Conservation (phyloP, 2,113 vertebrate genomes). For the Rhodinocichla rosea region DNA sequence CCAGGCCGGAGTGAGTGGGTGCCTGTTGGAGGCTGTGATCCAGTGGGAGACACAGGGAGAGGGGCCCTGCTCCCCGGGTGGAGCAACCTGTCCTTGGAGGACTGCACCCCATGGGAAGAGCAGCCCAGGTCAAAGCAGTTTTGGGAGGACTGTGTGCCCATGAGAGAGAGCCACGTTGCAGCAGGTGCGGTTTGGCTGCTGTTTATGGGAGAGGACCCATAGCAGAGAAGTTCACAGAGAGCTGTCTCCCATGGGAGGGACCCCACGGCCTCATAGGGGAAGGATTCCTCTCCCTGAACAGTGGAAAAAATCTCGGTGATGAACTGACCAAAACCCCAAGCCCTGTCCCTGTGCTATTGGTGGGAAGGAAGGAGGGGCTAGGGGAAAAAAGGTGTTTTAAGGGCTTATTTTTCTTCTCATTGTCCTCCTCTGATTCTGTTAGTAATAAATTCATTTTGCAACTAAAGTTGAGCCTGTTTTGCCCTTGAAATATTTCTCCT, state of each 20-base stretch:
- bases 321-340: rapidly evolving
- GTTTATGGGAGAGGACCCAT: neutral
- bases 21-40: neutral
- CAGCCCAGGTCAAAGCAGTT: rapidly evolving
- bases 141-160: neutral
- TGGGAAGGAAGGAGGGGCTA: neutral
- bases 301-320: neutral
- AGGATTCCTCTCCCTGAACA: neutral
- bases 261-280: neutral
- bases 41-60: rapidly evolving
- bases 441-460: neutral
- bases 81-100: neutral
- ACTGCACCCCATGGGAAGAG: neutral
- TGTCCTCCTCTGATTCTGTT: neutral
- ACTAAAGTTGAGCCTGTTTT: neutral
- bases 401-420: neutral
- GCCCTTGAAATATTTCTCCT: neutral
- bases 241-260: rapidly evolving
- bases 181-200: rapidly evolving
- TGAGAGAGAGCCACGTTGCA: neutral
- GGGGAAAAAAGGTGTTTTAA: neutral
- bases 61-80: rapidly evolving
- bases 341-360: rapidly evolving
- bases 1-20: rapidly evolving
- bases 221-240: neutral